These are phyloP conservation scores for Frankliniella fusca DNA, from an alignment of 2,888 invertebrate species.

Conservation along the genomic window DNA sequence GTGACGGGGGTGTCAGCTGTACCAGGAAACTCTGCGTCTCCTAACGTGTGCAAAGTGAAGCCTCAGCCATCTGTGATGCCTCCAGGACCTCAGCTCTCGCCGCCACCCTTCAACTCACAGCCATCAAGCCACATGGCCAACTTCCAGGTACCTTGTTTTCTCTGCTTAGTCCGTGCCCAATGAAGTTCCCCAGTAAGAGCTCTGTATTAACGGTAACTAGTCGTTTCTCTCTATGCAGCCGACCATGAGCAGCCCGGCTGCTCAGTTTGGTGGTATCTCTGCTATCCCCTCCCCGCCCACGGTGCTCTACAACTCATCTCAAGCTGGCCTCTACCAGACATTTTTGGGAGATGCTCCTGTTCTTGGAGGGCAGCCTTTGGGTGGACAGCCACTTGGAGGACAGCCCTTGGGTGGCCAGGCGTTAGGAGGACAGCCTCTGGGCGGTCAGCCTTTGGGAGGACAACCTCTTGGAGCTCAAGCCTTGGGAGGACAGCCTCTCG, in stretches of 20 bases:
- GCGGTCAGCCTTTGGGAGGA: not conserved
- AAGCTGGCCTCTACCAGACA: constrained; percentile 74
- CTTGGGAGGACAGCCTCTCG: not conserved
- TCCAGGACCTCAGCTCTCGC: constrained; percentile 48
- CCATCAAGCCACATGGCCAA: constrained; percentile 58
- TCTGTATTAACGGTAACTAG: constrained; percentile 27
- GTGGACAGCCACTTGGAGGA: not conserved
- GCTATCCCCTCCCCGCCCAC: constrained; percentile 84
- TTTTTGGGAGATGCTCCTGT: constrained; percentile 62
- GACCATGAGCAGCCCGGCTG: constrained; percentile 46
- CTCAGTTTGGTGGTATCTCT: constrained; percentile 72
- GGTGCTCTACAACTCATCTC: constrained; percentile 74
- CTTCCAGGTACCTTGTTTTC: constrained; percentile 59
- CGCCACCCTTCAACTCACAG: constrained; percentile 50
- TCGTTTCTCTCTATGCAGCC: constrained; percentile 37
- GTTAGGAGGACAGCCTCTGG: not conserved
- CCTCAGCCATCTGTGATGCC: constrained; percentile 38
- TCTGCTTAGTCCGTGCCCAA: not conserved
- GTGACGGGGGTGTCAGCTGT: constrained; percentile 38
- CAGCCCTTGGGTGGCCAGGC: not conserved
- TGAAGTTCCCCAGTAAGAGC: constrained; percentile 27
- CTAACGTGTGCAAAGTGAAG: constrained; percentile 42
- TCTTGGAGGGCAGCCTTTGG: constrained; percentile 38
- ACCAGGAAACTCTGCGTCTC: constrained; percentile 38
- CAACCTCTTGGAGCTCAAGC: not conserved